phyloP scores from a whole-genome alignment of 2,797 vertebrate species.

The Merluccius polli region DNA sequence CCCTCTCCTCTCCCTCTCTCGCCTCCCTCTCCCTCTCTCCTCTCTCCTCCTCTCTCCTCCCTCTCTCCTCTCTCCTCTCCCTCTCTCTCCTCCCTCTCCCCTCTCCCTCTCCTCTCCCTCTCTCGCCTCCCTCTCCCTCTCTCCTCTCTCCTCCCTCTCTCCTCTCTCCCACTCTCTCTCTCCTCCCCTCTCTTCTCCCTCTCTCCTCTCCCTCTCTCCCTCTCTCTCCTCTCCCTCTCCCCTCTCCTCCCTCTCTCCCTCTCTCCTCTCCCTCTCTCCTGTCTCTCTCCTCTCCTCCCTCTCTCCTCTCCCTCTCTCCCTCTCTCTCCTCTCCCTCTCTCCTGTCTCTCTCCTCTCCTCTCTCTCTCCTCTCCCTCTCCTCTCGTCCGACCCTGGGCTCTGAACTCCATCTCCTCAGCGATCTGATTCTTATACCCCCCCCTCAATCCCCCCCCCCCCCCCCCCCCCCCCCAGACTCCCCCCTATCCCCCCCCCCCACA shows the following conservation, averaged over 20 bases:
- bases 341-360: not conserved
- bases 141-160: not conserved
- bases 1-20: not conserved
- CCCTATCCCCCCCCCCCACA: not conserved
- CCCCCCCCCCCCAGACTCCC: constrained; percentile 27
- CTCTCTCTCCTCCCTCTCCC: too few relatives aligned
- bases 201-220: not conserved
- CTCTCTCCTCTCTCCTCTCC: not conserved
- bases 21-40: not conserved
- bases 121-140: not conserved
- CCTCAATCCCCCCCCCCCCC: not conserved
- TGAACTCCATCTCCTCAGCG: not conserved
- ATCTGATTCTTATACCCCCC: not conserved
- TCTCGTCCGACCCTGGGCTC: not conserved
- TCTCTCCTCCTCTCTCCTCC: not conserved
- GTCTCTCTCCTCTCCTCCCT: not conserved
- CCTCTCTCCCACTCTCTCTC: too few relatives aligned
- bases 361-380: not conserved
- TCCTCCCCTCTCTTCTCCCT: not conserved
- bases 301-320: not conserved
- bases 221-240: not conserved
- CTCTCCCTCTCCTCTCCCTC: too few relatives aligned
- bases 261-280: not conserved
- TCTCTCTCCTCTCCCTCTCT: not conserved
- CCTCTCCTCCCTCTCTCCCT: not conserved